Evolutionary conservation across 2,113 vertebrate species (phyloP), one percentile per base, ranked within the genome.

Genomic region (Megatriorchis doriae): DNA sequence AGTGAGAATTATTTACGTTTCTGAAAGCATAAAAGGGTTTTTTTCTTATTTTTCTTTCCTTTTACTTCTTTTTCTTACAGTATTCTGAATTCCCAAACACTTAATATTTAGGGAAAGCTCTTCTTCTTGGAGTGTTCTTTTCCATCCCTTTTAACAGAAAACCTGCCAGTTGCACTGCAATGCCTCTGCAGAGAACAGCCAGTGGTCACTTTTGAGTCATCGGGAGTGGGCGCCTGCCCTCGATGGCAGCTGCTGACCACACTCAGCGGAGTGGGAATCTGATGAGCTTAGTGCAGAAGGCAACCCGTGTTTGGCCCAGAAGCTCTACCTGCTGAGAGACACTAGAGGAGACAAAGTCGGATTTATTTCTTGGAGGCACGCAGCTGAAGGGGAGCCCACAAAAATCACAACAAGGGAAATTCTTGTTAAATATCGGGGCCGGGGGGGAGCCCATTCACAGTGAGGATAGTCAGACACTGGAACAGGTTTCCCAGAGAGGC

Each of bases 1-100:
- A 68, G 40, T 67, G 85, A 95, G 95, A 92, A 93, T 96, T 95
- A 52, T 19, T 89, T 74, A 89, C 83, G 40, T 85, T 88, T 93
- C 71, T 90, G 66, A 74, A 91, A 68, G 50, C 34, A 53, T 42
- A 43, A 71, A 90, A n/a, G 5, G 5, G 13, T 0, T 6, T 13
- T 58, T 62, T n/a, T 36, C 25, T 58, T 48, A 0, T 10, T 79
- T 67, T 84, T 56, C 13, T 27, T 47, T 25, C 3, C 2, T 7
- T 32, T 36, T 72, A 53, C 58, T 50, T 18, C 2, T 53, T 63
- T 31, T 34, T 17, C 27, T 63, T 13, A 5, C 4, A 38, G 2
- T 11, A 42, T 48, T 61, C 31, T 32, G 4, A n/a, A 50, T 81
- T 65, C 32, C 45, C 25, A 61, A 38, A 47, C 4, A 1, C 14